Evolutionary conservation across 1,140 invertebrate genomes (phyloP), one percentile per base, ranked within the genome.

Genomic region (Zelostemma sp.): DNA sequence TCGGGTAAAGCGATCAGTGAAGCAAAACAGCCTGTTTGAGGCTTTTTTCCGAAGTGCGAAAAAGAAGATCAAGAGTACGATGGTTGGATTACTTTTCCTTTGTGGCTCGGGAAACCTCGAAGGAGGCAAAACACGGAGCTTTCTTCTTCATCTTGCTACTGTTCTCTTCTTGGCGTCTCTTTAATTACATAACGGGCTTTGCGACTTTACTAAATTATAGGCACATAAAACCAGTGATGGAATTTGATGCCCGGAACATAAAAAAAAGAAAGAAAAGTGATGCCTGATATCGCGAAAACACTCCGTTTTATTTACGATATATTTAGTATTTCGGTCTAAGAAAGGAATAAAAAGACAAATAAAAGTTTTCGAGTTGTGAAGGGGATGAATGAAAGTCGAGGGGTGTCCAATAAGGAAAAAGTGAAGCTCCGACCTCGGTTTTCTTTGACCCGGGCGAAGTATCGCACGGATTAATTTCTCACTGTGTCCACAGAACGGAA

Each of bases 11-110:
- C 33, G 45, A 62, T 54, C 28, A 38, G 38, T 6, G 38, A 56
- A 63, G 56, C 46, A 33, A 48, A 53, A 48, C 62, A 51, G 57
- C 57, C 54, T 54, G 49, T 65, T 65, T 57, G 47, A 56, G 54
- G 61, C 46, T 46, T 57, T 64, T 57, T 53, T 17, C 16, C 46
- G 53, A 65, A 65, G 62, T 65, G 62, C 46, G 48, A 65, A 58
- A 21, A 58, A 58, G 35, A 57, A 49, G 54, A 65, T 58, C 53
- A 65, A 54, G 48, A 8, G 54, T n/a, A n/a, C 51, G 62, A 57
- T 57, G 53, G 35, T 46, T 38, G 54, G 49, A 46, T 65, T 58
- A 50, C 31, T 65, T 65, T 53, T 21, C 17, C 53, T 65, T 58
- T 53, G 46, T 40, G n/a, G 31, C 48, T 64, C 43, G 21, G 50